Base-by-base conservation (phyloP, 2,888 invertebrate genomes). In the Charanyca ferruginea region DNA sequence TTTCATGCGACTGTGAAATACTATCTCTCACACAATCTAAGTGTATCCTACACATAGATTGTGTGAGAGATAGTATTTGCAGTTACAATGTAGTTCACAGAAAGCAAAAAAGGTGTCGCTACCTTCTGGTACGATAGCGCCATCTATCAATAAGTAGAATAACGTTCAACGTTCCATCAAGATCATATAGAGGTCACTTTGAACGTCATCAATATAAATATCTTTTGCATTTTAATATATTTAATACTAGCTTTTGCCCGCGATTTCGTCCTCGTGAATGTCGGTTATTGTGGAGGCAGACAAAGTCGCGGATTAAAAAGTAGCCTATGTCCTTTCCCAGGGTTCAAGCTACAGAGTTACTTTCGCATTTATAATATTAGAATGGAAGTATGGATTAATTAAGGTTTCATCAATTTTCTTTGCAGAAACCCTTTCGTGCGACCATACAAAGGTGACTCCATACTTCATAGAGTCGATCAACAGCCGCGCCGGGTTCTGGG, bases 391-490 rank as follows among this genome's bases (percentile, higher is more conserved):
- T 54, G 49, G 20, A 49, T 20, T 49, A 13, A 48, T 22, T 45
- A 18, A 8, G 3, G 4, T 11, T 7, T 44, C 23, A 35, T 52
- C 1, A 2, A 25, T 44, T 48, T 38, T 57, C 38, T 60, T 92
- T 93, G 20, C 91, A 98, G 98, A 98, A 96, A 98, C 98, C 0
- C 93, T 98, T 69, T 97, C 98, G 28, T 98, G 98, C 90, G 98
- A 98, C 90, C 98, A 98, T 89, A 98, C 98, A 7, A 98, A 98
- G 94, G 98, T 98, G 68, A 98, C 98, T 3, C 98, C 98, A 11
- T 98, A 98, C 89, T 98, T 98, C 89, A 98, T 98, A 78, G 98
- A 98, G 91, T 98, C 98, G 1, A 98, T 98, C 82, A 97, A 97
- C 83, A 97, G 97, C 18, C 96, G 96, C 62, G 94, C 95, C 18